Evolutionary conservation across 1,140 invertebrate species (phyloP).

Genomic region (Eriocheir sinensis): DNA sequence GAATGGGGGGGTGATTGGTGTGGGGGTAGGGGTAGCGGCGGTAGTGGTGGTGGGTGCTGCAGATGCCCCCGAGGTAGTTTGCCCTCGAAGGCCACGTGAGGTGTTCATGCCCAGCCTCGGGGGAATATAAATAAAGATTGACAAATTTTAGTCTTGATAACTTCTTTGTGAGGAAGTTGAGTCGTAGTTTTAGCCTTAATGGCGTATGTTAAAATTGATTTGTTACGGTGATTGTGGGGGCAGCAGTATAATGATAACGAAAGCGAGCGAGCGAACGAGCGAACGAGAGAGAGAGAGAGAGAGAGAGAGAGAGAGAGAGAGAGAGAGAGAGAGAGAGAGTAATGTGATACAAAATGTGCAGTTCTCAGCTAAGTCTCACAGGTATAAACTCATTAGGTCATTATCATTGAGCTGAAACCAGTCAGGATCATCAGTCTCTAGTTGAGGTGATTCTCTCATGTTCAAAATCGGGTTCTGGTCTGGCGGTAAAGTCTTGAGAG

Average conservation of each 20-base stretch:
- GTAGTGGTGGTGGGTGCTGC: background rate
- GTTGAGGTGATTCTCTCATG: background rate
- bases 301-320: background rate
- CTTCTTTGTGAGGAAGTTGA: background rate
- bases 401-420: background rate
- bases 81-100: background rate
- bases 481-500: background rate
- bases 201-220: background rate
- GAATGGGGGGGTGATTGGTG: background rate
- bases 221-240: background rate
- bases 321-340: background rate
- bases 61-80: conserved; percentile 5
- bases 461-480: background rate
- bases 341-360: background rate
- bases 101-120: background rate
- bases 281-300: background rate
- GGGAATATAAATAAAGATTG: background rate
- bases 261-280: background rate
- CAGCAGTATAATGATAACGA: background rate
- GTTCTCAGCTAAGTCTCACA: background rate
- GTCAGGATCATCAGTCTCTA: background rate
- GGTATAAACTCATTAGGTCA: background rate
- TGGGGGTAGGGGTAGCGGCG: background rate
- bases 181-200: background rate
- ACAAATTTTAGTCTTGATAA: background rate